Evolutionary conservation across 2,888 invertebrate species (phyloP).

Genomic region (Noctua pronuba): DNA sequence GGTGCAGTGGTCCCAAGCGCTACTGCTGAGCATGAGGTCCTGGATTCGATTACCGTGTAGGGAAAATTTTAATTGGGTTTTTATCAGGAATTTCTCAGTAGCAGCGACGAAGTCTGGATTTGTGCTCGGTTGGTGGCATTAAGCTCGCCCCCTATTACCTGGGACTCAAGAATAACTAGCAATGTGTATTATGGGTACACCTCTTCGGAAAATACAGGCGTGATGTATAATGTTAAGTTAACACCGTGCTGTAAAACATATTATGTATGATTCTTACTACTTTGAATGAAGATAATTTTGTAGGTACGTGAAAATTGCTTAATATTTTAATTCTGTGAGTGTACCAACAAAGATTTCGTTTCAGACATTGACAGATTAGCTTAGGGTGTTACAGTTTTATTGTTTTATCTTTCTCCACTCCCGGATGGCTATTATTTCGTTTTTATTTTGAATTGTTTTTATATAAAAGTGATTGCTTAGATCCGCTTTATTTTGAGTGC

Average conservation of each 20-base stretch:
- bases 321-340: background rate
- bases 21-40: background rate
- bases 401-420: background rate
- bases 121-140: background rate
- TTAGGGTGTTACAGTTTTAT: background rate
- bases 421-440: background rate
- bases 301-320: background rate
- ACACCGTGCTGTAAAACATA: background rate
- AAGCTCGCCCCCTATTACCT: background rate
- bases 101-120: background rate
- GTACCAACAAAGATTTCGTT: background rate
- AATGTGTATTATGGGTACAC: background rate
- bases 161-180: background rate
- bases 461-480: background rate
- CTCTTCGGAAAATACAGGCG: too few species aligned
- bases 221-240: too few species aligned
- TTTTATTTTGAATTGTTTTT: background rate
- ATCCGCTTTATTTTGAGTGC: background rate
- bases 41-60: background rate
- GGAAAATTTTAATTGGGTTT: background rate
- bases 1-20: background rate
- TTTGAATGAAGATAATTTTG: too few species aligned
- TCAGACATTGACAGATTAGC: conserved; percentile 8
- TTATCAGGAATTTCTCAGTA: background rate
- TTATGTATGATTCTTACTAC: background rate